Evolutionary conservation across 2,797 vertebrate species (phyloP).

Genomic region (Peromyscus nudipes): DNA sequence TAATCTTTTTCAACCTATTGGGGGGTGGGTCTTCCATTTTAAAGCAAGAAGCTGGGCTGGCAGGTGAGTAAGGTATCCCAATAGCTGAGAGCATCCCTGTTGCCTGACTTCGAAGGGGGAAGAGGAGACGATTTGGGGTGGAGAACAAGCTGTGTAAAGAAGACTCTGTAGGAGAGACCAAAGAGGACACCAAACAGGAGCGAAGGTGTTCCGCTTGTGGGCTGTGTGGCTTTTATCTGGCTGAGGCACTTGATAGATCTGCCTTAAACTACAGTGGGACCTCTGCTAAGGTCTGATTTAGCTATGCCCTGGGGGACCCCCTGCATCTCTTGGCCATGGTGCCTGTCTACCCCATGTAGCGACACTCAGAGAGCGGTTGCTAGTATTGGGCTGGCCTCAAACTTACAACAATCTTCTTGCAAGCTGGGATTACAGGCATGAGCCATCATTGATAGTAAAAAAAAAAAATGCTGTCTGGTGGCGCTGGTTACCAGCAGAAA

Average conservation of each 20-base stretch:
- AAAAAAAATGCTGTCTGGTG: too few species aligned
- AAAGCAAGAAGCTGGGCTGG: neutral
- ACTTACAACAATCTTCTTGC: neutral
- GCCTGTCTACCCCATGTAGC: neutral
- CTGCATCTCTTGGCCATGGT: neutral
- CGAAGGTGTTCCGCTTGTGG: accelerated
- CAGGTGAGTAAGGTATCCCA: neutral
- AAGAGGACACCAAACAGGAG: neutral
- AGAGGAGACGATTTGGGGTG: neutral
- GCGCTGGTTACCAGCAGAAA: too few species aligned
- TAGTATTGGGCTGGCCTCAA: neutral
- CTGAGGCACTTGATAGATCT: neutral
- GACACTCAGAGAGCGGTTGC: neutral
- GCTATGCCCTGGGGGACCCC: neutral
- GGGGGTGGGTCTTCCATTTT: neutral
- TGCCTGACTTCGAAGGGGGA: neutral
- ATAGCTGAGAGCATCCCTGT: neutral
- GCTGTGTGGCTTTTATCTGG: neutral
- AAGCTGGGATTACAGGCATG: neutral
- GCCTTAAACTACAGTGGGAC: neutral
- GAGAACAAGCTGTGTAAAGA: neutral
- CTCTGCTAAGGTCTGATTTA: neutral
- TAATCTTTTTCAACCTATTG: too few species aligned
- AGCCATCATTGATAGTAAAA: neutral
- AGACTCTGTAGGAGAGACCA: neutral